Base-by-base conservation (phyloP, 2,113 vertebrate genomes). In the Platichthys flesus region DNA sequence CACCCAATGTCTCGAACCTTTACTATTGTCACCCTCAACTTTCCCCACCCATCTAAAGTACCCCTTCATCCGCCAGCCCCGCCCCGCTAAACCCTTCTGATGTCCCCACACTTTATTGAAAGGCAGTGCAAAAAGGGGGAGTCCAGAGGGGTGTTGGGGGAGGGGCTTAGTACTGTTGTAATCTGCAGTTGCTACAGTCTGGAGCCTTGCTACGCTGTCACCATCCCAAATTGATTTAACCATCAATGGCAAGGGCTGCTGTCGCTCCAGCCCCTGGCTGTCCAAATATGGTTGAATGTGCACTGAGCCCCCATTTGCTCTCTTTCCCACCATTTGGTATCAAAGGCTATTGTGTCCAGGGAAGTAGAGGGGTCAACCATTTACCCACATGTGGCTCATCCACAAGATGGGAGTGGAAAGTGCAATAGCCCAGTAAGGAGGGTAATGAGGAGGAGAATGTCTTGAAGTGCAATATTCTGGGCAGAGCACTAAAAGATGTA, bases 191-290 rank as follows among this genome's bases (percentile, higher is more conserved):
- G 95, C 96, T 96, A 95, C 95, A 96, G 95, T 96, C 93, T 90
- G 93, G 52, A 81, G 94, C 94, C 95, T 91, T 95, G 94, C 94
- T 94, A 94, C 90, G 94, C 95, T 95, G 95, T 97, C 96, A 97
- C 96, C 96, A 89, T 96, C 94, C 94, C 96, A 91, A 98, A 97
- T 97, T 96, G 96, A 97, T 98, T 97, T 96, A 97, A 96, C 94
- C 95, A 93, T 97, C 96, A 96, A 96, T 96, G 95, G 95, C 94
- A 91, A 92, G 54, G 60, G 66, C 54, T 91, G 93, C 91, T 93
- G 92, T 90, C 89, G 94, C 92, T 94, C 93, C 88, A 90, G 92
- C 94, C 94, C 94, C 61, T 90, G 94, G 94, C 95, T 94, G 94
- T 95, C 94, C 94, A 93, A 94, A 95, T 93, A 92, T 92, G 89